A percentile compares a stretch with the other conserved stretches of the same genome.
These are phyloP conservation scores for Calliscelio sp. DNA, from an alignment of 2,888 invertebrate species.

Conservation along the genomic window DNA sequence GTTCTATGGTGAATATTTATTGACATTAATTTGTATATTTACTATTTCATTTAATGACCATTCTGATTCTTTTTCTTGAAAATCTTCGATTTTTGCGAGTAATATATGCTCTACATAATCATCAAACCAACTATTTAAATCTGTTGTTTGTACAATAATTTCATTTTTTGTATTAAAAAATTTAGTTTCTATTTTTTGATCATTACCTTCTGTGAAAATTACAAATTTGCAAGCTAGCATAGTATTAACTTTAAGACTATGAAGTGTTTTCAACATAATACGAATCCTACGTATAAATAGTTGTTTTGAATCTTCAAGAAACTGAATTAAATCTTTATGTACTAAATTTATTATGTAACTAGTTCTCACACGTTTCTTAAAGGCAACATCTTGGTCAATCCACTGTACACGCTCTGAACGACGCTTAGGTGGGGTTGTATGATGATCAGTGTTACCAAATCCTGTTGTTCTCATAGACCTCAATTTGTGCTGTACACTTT, in stretches of 20 bases:
- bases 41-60: neutral
- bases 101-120: neutral
- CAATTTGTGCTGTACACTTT: too few species aligned
- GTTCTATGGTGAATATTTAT: slow-evolving; percentile 20
- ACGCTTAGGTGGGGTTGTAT: neutral
- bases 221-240: neutral
- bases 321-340: neutral
- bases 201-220: neutral
- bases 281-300: neutral
- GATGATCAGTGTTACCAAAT: too few species aligned
- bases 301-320: neutral
- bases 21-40: slow-evolving; percentile 4
- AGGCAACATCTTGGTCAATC: slow-evolving; percentile 4
- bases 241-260: neutral
- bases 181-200: too few species aligned
- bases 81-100: neutral
- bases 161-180: neutral
- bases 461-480: too few species aligned
- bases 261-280: neutral
- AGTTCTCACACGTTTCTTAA: neutral
- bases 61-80: neutral
- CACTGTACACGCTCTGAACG: slow-evolving; percentile 5
- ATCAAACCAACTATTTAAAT: neutral
- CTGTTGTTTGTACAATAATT: neutral
- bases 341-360: neutral